Evolutionary conservation across 64 coral and sea anemone genomes (phyloP).

Genomic region (Stylophora pistillata): DNA sequence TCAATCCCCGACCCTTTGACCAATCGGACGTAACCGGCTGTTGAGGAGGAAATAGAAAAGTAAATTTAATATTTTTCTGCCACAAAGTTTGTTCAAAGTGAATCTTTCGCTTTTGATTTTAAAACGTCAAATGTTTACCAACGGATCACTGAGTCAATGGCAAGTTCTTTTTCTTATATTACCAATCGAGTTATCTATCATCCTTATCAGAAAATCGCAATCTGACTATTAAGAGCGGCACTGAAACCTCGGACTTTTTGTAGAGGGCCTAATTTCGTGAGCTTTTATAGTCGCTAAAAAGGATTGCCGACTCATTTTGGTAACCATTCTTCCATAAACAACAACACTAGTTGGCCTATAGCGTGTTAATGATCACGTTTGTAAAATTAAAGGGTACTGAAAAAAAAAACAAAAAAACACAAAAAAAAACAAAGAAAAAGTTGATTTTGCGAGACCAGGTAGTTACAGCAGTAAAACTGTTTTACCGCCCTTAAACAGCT

Average conservation of each 20-base stretch:
- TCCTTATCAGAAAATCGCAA: not conserved
- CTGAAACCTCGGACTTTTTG: no score
- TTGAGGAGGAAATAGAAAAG: not conserved
- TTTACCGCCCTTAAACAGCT: not conserved
- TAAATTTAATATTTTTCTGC: not conserved
- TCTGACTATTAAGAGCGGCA: not conserved
- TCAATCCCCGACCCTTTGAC: not conserved
- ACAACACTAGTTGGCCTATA: no score
- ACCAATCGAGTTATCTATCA: not conserved
- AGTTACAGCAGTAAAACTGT: not conserved
- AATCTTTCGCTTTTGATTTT: not conserved
- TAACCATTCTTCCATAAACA: no score
- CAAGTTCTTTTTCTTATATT: not conserved
- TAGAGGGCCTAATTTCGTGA: no score
- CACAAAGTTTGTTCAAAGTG: not conserved
- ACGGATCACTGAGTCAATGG: not conserved
- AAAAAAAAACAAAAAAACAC: not conserved
- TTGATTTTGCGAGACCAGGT: not conserved
- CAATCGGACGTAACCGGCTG: not conserved
- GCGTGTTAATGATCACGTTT: no score
- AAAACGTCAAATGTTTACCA: not conserved
- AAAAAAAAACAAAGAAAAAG: not conserved
- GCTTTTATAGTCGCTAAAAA: no score
- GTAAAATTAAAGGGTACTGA: not conserved
- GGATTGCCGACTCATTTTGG: no score